These are phyloP conservation scores for Stictocephala bisonia DNA, from an alignment of 2,888 invertebrate genomes.

Conservation along the genomic window DNA sequence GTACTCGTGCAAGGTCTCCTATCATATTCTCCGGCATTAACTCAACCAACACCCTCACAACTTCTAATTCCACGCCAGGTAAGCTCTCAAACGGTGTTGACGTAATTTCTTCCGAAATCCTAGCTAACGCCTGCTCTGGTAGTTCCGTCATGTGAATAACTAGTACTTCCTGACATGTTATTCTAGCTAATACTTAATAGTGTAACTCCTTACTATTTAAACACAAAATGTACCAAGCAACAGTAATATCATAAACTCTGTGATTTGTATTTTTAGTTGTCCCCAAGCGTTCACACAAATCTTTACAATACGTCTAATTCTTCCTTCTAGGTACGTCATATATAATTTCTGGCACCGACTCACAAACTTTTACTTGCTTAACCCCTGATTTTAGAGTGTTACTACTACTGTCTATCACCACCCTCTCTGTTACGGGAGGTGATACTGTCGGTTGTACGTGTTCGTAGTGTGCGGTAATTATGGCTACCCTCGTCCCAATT, in stretches of 20 bases:
- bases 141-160: too few relatives aligned
- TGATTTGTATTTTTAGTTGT: too few relatives aligned
- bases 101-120: background rate
- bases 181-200: too few relatives aligned
- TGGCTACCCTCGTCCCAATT: background rate
- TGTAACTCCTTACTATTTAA: too few relatives aligned
- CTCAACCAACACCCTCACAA: background rate
- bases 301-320: background rate
- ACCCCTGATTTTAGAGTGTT: too few relatives aligned
- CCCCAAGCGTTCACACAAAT: background rate
- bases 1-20: background rate
- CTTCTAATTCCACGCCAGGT: background rate
- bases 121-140: background rate
- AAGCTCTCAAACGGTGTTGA: background rate
- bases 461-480: slow-evolving; percentile 4
- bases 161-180: too few relatives aligned
- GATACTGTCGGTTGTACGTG: background rate
- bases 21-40: background rate
- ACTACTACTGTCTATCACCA: too few relatives aligned
- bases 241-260: too few relatives aligned
- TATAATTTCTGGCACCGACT: background rate
- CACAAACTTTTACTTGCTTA: background rate
- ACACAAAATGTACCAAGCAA: too few relatives aligned
- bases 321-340: background rate
- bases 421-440: background rate